Conservation (phyloP, 2,113 vertebrate species). For the Tiliqua scincoides region DNA sequence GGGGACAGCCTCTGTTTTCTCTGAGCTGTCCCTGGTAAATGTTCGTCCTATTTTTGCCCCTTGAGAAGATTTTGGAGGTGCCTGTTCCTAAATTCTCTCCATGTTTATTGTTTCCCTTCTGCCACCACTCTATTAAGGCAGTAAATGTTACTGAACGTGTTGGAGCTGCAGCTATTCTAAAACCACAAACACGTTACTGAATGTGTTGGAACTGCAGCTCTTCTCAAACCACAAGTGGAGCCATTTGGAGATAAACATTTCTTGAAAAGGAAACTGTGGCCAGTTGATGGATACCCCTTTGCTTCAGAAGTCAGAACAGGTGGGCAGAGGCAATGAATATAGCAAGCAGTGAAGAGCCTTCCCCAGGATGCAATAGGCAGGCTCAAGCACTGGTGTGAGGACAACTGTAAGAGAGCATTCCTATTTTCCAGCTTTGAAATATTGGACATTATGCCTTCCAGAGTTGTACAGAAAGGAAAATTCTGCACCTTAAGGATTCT, state of each 20-base stretch:
- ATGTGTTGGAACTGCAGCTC: background rate
- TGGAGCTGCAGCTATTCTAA: background rate
- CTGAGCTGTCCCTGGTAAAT: no score
- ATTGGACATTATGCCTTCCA: no score
- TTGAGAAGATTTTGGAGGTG: background rate
- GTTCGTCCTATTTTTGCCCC: background rate
- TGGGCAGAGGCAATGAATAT: background rate
- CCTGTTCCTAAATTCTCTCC: background rate
- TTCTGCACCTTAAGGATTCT: background rate
- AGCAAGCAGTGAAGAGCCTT: background rate
- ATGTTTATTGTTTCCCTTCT: background rate
- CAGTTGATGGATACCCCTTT: background rate
- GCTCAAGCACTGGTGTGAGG: no score
- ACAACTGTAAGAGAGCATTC: no score
- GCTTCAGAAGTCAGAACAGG: background rate
- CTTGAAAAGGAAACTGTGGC: background rate
- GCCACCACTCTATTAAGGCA: background rate
- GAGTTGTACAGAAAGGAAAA: background rate
- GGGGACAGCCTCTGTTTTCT: no score
- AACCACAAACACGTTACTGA: background rate
- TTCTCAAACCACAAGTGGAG: background rate
- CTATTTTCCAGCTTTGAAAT: no score
- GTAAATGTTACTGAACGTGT: background rate
- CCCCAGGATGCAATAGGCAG: background rate
- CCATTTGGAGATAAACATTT: background rate